Evolutionary conservation across 2,888 invertebrate genomes (phyloP).

Genomic region (Acanthoscelides obtectus): DNA sequence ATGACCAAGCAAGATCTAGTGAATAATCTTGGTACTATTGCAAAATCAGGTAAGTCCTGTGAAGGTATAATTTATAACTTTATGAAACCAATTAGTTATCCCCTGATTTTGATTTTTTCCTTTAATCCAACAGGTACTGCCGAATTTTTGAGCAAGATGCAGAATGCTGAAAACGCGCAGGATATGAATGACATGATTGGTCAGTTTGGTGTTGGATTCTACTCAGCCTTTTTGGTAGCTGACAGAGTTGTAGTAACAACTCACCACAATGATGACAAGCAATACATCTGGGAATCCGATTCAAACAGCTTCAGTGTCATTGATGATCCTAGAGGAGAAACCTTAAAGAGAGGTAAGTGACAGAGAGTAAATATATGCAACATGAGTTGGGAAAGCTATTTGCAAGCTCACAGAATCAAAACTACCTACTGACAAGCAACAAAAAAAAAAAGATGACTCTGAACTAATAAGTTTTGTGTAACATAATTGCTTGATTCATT

Average conservation of each 20-base stretch:
- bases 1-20: slow-evolving; percentile 94
- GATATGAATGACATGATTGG: slow-evolving; percentile 98
- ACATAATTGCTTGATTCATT: too few species aligned
- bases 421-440: too few species aligned
- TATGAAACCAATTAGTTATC: too few species aligned
- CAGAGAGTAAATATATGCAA: too few species aligned
- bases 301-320: slow-evolving; percentile 83
- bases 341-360: slow-evolving; percentile 62
- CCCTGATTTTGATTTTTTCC: slow-evolving; percentile 61
- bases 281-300: slow-evolving; percentile 98
- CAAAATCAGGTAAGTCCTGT: slow-evolving; percentile 14
- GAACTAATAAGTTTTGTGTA: too few species aligned
- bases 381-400: too few species aligned
- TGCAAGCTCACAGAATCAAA: too few species aligned
- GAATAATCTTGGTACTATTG: slow-evolving; percentile 78
- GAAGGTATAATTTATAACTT: slow-evolving; percentile 9
- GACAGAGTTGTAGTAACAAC: slow-evolving; percentile 94
- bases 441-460: too few species aligned
- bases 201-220: slow-evolving; percentile 99
- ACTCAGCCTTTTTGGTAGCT: slow-evolving; percentile 94
- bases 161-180: slow-evolving; percentile 59
- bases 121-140: slow-evolving; percentile 70
- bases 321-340: slow-evolving; percentile 91
- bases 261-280: slow-evolving; percentile 89
- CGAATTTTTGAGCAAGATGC: slow-evolving; percentile 90